Percentiles rank a stretch among this genome's conserved stretches.
These are phyloP conservation scores for Hippopotamyrus pictus DNA, from an alignment of 2,797 vertebrate genomes.

Conservation along the genomic window DNA sequence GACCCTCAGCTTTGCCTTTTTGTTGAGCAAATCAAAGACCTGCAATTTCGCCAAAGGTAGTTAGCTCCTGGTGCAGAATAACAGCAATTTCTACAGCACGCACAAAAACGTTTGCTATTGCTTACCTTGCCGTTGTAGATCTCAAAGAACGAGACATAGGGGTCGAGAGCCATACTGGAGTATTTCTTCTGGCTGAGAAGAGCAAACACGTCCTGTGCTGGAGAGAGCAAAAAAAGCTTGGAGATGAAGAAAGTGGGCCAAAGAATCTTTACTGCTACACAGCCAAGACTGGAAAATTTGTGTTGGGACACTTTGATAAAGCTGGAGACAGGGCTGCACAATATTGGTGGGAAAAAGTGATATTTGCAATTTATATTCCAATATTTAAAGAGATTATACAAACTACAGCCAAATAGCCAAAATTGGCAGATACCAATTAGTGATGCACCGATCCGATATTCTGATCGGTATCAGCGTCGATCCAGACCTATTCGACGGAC, in stretches of 20 bases:
- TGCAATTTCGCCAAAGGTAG: conserved; percentile 36
- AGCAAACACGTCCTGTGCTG: conserved; percentile 86
- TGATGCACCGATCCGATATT: background rate
- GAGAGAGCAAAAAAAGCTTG: conserved; percentile 19
- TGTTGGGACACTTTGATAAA: background rate
- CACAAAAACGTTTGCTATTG: background rate
- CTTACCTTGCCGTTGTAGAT: conserved; percentile 95
- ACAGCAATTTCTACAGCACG: background rate
- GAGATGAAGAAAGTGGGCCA: background rate
- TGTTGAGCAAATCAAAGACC: conserved; percentile 93
- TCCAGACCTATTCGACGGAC: too few relatives aligned
- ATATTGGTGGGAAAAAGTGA: background rate
- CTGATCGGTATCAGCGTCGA: too few relatives aligned
- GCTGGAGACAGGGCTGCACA: too few relatives aligned
- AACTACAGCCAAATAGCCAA: background rate
- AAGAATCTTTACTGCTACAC: background rate
- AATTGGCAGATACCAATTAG: background rate
- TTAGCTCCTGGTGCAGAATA: background rate
- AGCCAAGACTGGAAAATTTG: background rate
- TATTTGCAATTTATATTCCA: background rate
- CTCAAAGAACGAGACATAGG: conserved; percentile 90
- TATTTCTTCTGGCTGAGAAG: conserved; percentile 72
- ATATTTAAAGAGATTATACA: background rate
- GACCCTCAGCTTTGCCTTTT: conserved; percentile 84
- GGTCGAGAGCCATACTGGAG: conserved; percentile 61